Conservation (phyloP, 2,113 vertebrate genomes). For the Illadopsis cleaveri region DNA sequence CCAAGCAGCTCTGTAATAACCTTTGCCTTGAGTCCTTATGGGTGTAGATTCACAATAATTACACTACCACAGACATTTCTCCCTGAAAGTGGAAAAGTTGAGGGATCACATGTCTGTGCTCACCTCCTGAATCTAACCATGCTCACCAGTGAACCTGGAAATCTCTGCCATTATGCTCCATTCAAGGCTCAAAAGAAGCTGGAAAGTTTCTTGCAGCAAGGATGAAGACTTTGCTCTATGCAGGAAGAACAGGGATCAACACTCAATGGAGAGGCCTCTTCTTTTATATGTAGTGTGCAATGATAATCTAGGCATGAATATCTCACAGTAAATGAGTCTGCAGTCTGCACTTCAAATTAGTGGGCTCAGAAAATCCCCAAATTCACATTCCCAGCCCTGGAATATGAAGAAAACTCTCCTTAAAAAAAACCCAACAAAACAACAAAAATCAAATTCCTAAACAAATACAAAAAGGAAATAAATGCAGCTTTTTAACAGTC, state of each 20-base stretch:
- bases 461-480: background rate
- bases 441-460: background rate
- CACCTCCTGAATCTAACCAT: background rate
- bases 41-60: background rate
- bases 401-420: background rate
- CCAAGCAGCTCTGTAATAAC: background rate
- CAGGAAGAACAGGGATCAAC: background rate
- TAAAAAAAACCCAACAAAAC: accelerated
- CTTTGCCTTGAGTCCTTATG: background rate
- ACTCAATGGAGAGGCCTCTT: background rate
- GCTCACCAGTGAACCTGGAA: background rate
- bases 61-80: background rate
- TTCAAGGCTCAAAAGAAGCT: background rate
- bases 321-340: background rate
- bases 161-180: background rate
- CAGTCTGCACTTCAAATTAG: background rate
- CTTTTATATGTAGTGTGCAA: background rate
- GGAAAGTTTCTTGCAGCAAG: background rate
- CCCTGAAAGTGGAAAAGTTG: background rate
- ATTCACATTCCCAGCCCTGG: background rate
- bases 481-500: background rate
- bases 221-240: background rate
- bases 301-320: background rate
- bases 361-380: background rate
- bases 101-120: background rate